Evolutionary conservation across 2,113 vertebrate species (phyloP), one percentile per base, ranked within the genome.

Genomic region (Pelecanoides urinatrix): DNA sequence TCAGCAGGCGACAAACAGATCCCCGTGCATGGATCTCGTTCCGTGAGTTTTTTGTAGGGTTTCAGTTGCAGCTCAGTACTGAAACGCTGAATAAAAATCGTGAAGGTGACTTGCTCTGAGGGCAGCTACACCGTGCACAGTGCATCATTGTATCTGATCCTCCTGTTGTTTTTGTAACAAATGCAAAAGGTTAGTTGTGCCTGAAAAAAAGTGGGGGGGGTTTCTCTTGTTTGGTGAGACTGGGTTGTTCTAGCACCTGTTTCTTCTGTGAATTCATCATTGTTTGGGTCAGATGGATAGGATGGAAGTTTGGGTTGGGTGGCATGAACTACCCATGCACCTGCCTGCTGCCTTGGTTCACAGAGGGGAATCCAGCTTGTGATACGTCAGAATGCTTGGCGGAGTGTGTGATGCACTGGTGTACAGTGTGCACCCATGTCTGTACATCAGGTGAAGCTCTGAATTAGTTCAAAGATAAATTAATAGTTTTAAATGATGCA

Each of bases 361-460:
- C 44, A 11, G 2, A 34, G 13, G 22, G 13, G 7, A 36, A n/a
- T 55, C n/a, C 13, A 23, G 53, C 27, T 79, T 26, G 32, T 20
- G 30, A 0, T 0, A 36, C 23, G 19, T 49, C 13, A 10, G 4
- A 53, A 11, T 14, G 23, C 30, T 13, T 13, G 14, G 13, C 15
- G 36, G 40, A n/a, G 40, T 3, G 9, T 10, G 0, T 21, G 32
- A 16, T 45, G 21, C 3, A 1, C 23, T 42, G 56, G 47, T 81
- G 40, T 29, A 7, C 23, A 3, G 40, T 10, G 20, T 59, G 52
- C 32, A 4, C 6, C 6, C 0, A 0, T n/a, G 25, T 16, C 32
- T 19, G 0, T 27, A 4, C 5, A 8, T 62, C 55, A 62, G 59
- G 7, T 66, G 15, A 86, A 79, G 11, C 45, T 50, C 0, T 58